Percentiles rank a stretch among this genome's conserved stretches.
phyloP scores from a whole-genome alignment of 2,888 invertebrate species.

The Lasioglossum zephyrum region DNA sequence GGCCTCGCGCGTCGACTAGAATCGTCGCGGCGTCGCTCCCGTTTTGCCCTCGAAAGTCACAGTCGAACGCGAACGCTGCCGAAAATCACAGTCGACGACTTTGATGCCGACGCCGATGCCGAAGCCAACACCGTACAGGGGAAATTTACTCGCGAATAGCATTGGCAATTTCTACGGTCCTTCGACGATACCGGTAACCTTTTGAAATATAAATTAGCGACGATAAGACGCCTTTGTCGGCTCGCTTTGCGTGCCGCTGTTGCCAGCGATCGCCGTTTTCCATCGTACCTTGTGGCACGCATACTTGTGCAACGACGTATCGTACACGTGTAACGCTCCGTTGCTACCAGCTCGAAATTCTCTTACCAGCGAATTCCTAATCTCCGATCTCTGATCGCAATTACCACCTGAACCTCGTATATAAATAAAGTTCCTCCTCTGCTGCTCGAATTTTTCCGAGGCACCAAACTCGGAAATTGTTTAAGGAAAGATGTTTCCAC shows the following conservation, averaged over 20 bases:
- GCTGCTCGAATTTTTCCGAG: background rate
- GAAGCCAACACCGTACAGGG: background rate
- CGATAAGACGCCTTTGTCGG: slow-evolving; percentile 72
- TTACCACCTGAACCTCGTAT: slow-evolving; percentile 28
- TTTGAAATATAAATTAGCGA: slow-evolving; percentile 70
- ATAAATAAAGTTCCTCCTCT: slow-evolving; percentile 26
- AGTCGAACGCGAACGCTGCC: slow-evolving; percentile 3
- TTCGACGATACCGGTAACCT: slow-evolving; percentile 57
- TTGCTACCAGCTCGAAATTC: slow-evolving; percentile 23
- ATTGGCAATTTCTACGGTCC: slow-evolving; percentile 49
- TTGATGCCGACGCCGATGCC: background rate
- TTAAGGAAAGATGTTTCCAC: background rate
- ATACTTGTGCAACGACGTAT: background rate
- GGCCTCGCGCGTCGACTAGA: background rate
- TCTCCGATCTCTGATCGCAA: slow-evolving; percentile 44
- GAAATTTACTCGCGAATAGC: slow-evolving; percentile 56
- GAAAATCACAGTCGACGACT: slow-evolving; percentile 39
- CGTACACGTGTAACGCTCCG: slow-evolving; percentile 33
- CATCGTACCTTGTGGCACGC: slow-evolving; percentile 24
- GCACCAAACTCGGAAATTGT: background rate
- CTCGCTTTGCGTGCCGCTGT: slow-evolving; percentile 63
- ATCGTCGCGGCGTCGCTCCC: slow-evolving; percentile 1
- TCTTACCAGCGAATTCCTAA: slow-evolving; percentile 48
- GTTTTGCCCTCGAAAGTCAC: slow-evolving; percentile 35
- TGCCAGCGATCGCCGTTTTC: slow-evolving; percentile 41